Base-by-base conservation (phyloP, 92 coral and sea anemone genomes). In the Parazoanthus swiftii region DNA sequence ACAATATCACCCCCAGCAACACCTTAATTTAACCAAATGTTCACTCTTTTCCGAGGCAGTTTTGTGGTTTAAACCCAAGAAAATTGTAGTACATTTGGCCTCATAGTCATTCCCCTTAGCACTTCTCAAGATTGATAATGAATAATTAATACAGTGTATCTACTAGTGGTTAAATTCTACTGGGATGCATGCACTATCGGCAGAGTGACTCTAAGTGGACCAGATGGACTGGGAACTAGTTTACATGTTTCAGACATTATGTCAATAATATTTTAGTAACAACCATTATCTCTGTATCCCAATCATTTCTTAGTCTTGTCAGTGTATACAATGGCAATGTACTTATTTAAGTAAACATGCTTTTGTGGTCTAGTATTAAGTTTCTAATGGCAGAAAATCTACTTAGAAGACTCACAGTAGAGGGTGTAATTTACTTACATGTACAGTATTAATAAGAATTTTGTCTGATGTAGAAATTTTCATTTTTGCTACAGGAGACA, bases 161-260 rank as follows among this genome's bases (percentile, higher is more conserved):
- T 65, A 82, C 86, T 66, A 65, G 76, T 58, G 46, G 25, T 43
- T 10, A 56, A 16, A 43, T 68, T 68, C 63, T 48, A 68, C 78
- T 25, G 86, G 39, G 42, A 38, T 44, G 68, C 78, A 43, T 23
- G 65, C 38, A 6, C 44, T 13, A 8, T 18, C 68, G 58, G 26
- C 79, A 46, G 79, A 72, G 58, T 29, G n/a, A 20, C 14, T 46
- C 33, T 37, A 67, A 21, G 65, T 79, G 23, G 26, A 48, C 66
- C 39, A 13, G 37, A 48, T 66, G 71, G 91, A 50, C 91, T 94
- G 95, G 97, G 82, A 8, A 59, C 90, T 84, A 93, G 90, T 88
- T 92, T 82, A 77, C 94, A 92, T 94, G 88, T 88, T 90, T 87
- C 5, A 5, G 9, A 26, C 8, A 86, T 94, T 59, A 91, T 33